Evolutionary conservation across 2,888 invertebrate genomes (phyloP).

Genomic region (Nymphalis c-album): DNA sequence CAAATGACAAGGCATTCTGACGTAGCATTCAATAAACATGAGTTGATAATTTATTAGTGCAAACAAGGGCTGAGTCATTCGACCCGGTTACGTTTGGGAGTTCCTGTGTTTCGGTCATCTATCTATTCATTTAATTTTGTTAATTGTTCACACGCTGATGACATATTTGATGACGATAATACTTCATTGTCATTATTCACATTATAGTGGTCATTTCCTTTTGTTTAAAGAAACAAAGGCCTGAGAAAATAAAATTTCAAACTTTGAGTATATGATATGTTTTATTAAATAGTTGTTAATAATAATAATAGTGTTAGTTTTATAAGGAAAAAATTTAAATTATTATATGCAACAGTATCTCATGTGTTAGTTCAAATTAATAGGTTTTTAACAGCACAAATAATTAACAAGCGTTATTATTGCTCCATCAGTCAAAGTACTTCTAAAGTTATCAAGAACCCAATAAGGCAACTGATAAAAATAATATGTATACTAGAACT

Average conservation of each 20-base stretch:
- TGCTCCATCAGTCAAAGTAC: background rate
- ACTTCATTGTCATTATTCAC: constrained; percentile 21
- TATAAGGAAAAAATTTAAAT: background rate
- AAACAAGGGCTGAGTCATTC: constrained; percentile 58
- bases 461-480: background rate
- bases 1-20: constrained; percentile 20
- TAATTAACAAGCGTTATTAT: background rate
- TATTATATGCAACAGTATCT: no score
- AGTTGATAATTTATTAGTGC: constrained; percentile 45
- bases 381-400: background rate
- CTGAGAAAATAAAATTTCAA: background rate
- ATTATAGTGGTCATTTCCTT: constrained; percentile 19
- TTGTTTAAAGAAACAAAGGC: constrained; percentile 6
- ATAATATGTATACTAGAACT: background rate
- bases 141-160: constrained; percentile 39
- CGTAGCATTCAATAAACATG: constrained; percentile 31
- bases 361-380: background rate
- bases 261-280: background rate
- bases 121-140: constrained; percentile 44
- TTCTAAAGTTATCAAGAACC: background rate
- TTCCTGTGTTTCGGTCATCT: constrained; percentile 40
- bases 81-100: constrained; percentile 48
- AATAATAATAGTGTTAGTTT: background rate
- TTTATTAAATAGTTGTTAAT: no score
- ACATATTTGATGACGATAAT: constrained; percentile 23